Base-by-base conservation (phyloP, 92 coral and sea anemone species). In the Pocillopora meandrina region DNA sequence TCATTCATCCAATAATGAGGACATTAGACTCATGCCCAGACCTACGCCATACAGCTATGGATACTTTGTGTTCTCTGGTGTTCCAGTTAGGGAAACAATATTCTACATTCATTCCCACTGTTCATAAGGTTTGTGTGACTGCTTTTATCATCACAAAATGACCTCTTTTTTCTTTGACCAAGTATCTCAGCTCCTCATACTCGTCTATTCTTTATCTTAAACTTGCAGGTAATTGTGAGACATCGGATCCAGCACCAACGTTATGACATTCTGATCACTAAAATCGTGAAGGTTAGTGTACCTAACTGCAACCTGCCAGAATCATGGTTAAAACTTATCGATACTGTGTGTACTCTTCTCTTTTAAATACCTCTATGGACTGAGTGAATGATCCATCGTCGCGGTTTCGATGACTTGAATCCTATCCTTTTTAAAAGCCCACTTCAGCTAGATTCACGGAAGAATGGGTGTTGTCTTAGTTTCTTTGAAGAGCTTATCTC, bases 31-130 rank as follows among this genome's bases (percentile, higher is more conserved):
- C 93, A 21, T 84, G 90, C 23, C 94, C 98, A 36, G 99, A 97
- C 13, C 88, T 97, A 67, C 96, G 98, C 62, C 65, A 15, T 31
- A 95, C 98, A 47, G 99, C 99, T 20, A 93, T 97, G 92, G 98
- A 93, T 35, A 97, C 98, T 13, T 87, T 97, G 82, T 94, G 98
- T 23, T 95, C 97, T 47, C 83, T 97, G 49, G 99, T 97, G 71
- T 93, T 86, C 77, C 99, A 97, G 87, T 89, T 97, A 60, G 98
- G 99, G 66, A 97, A 97, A 70, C 89, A 93, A 75, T 97, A 94
- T 89, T 90, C 93, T 10, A 94, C 98, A 16, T 97, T 97, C 82
- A 92, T 94, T 5, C 99, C 99, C 18, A 95, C 96, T 56, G 99
- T 83, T 31, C 55, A 83, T 65, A 83, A 83, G 86, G 86, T 83